Evolutionary conservation across 1,140 invertebrate species (phyloP).

Genomic region (Tetragonula clypearis): DNA sequence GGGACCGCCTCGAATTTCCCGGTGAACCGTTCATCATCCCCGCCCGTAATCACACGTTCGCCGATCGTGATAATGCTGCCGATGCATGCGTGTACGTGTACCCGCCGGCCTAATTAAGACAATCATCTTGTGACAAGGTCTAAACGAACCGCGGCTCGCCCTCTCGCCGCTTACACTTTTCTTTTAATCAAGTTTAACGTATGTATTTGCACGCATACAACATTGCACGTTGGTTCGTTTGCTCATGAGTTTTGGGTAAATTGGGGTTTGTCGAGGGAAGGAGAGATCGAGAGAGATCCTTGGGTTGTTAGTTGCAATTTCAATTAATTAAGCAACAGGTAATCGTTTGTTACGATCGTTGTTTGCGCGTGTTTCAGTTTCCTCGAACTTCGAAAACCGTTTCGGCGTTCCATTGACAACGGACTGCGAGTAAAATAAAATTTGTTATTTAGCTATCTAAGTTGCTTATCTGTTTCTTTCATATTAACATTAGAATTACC

Average conservation of each 20-base stretch:
- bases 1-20: constrained; percentile 14
- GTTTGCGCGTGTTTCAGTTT: no score
- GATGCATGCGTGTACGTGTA: neutral
- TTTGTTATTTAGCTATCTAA: no score
- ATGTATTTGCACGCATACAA: neutral
- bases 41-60: constrained; percentile 12
- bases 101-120: constrained; percentile 7
- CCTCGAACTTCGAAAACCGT: no score
- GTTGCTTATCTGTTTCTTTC: no score
- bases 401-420: no score
- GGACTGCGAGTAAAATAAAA: no score
- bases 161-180: neutral
- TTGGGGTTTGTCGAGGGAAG: no score
- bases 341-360: no score
- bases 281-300: no score
- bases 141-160: neutral
- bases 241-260: accelerated
- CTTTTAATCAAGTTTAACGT: neutral
- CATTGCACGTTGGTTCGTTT: neutral
- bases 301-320: neutral
- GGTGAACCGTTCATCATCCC: neutral
- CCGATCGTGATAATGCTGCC: neutral
- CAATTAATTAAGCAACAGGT: no score
- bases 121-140: neutral
- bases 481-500: no score